Conservation (phyloP, 2,888 invertebrate genomes). For the Gerosis bhagava region DNA sequence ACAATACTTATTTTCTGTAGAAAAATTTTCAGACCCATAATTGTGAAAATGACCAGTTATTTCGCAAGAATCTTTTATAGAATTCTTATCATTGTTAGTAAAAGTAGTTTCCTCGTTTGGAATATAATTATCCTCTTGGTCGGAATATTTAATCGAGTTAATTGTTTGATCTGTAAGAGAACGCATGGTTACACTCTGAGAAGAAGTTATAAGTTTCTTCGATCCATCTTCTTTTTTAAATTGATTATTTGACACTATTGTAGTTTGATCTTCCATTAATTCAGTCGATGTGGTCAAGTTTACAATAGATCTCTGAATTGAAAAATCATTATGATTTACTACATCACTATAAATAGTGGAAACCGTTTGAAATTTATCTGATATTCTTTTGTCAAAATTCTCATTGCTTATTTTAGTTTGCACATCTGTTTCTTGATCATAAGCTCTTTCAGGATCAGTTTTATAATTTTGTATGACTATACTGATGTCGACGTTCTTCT, state of each 20-base stretch:
- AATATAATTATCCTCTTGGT: constrained; percentile 3
- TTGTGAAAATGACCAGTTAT: constrained; percentile 14
- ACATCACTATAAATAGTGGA: constrained; percentile 56
- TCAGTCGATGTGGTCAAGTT: constrained; percentile 45
- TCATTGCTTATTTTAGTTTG: constrained; percentile 30
- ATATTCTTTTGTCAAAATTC: constrained; percentile 51
- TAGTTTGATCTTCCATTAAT: too few species aligned
- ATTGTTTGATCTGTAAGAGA: constrained; percentile 12
- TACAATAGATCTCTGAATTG: constrained; percentile 50
- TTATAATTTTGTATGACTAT: constrained; percentile 58
- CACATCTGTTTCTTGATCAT: background rate
- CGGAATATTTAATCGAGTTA: constrained; percentile 12
- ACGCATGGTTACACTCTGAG: constrained; percentile 7
- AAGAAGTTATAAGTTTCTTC: too few species aligned
- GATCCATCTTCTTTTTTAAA: background rate
- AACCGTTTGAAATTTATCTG: constrained; percentile 57
- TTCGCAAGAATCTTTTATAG: constrained; percentile 20
- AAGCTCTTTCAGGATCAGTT: constrained; percentile 34
- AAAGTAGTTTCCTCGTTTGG: constrained; percentile 6
- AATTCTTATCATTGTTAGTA: constrained; percentile 10
- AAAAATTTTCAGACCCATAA: constrained; percentile 2
- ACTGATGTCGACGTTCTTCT: constrained; percentile 58
- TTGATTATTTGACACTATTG: too few species aligned
- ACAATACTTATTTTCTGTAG: background rate
- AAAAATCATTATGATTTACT: constrained; percentile 40